Conservation (phyloP, 2,888 invertebrate species). For the Caenorhabditis japonica region DNA sequence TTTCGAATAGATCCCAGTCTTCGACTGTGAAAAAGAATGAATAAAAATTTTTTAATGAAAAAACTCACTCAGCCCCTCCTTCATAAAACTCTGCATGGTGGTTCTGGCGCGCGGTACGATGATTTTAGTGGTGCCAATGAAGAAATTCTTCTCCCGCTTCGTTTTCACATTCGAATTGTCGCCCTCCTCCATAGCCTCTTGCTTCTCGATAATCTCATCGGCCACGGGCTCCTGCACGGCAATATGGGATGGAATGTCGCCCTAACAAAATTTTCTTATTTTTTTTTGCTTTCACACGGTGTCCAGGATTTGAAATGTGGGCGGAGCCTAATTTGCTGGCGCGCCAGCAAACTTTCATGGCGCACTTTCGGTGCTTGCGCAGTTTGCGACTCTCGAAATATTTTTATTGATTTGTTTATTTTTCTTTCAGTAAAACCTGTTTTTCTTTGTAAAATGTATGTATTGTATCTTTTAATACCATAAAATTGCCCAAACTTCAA, state of each 20-base stretch:
- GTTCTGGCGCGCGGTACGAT: constrained; percentile 89
- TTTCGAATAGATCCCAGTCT: constrained; percentile 98
- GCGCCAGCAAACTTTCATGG: no score
- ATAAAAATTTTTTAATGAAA: background rate
- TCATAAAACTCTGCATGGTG: constrained; percentile 93
- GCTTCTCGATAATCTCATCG: constrained; percentile 60
- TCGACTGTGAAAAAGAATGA: constrained; percentile 82
- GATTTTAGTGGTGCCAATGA: constrained; percentile 92
- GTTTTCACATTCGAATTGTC: constrained; percentile 42
- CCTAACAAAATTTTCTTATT: no score
- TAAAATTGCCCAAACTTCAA: no score
- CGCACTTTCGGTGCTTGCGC: no score
- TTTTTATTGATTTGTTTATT: no score
- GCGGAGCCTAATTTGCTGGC: no score
- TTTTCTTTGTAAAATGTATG: no score
- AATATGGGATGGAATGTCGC: constrained; percentile 73
- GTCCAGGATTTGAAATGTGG: no score
- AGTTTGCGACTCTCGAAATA: no score
- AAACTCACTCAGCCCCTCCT: constrained; percentile 88
- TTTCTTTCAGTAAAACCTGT: no score
- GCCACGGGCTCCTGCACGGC: constrained; percentile 65
- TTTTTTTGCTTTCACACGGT: no score
- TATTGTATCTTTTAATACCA: no score
- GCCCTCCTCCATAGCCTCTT: constrained; percentile 46
- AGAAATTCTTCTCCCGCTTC: constrained; percentile 79